These are phyloP conservation scores for Ctenopoma kingsleyae DNA, from an alignment of 2,797 vertebrate species.

Conservation along the genomic window DNA sequence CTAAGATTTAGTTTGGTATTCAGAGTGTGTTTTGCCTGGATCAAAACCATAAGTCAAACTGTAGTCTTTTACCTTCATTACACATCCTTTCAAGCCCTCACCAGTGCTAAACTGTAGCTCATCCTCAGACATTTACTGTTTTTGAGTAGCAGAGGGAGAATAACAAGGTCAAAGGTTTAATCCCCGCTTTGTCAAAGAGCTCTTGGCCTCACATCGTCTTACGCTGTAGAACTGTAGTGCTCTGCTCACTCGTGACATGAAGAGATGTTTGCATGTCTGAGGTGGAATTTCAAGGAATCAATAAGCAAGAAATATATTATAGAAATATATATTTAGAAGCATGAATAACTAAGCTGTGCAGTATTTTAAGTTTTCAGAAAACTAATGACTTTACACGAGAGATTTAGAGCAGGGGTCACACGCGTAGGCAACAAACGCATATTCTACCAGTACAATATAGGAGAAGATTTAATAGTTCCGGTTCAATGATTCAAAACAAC, in stretches of 20 bases:
- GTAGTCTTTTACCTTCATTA: conserved; percentile 9
- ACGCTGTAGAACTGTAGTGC: background rate
- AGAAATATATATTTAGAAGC: too few species aligned
- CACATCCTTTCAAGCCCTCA: conserved; percentile 4
- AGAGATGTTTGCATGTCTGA: background rate
- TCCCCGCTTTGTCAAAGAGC: conserved; percentile 21
- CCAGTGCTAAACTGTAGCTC: conserved; percentile 14
- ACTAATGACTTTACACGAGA: background rate
- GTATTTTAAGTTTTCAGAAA: background rate
- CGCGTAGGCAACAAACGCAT: too few species aligned
- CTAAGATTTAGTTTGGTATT: conserved; percentile 9
- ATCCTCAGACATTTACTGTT: background rate
- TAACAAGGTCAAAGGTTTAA: conserved; percentile 46
- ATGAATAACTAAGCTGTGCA: background rate
- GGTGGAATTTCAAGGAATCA: background rate
- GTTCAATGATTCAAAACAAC: too few species aligned
- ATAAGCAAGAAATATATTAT: background rate
- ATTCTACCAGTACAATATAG: too few species aligned
- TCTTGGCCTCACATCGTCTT: background rate
- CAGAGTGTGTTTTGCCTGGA: background rate
- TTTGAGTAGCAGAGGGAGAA: conserved; percentile 4
- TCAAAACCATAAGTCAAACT: conserved; percentile 28
- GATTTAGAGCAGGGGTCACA: too few species aligned
- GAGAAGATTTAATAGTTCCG: too few species aligned
- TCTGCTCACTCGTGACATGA: conserved; percentile 1